A percentile compares a stretch with the other conserved stretches of the same genome.
Conservation (phyloP, 2,888 invertebrate species). For the Dryomyza anilis region DNA sequence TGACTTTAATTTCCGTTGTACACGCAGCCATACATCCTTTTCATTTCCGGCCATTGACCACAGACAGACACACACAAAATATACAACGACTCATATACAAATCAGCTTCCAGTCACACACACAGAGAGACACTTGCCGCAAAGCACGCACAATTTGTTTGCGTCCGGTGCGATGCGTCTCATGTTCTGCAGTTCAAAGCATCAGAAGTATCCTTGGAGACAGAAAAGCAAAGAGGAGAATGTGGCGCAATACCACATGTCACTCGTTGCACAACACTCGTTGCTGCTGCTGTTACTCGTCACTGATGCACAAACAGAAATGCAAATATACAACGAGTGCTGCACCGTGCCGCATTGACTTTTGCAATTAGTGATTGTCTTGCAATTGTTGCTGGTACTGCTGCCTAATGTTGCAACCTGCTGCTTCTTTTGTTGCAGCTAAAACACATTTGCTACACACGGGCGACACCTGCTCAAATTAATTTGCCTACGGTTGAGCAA, state of each 20-base stretch:
- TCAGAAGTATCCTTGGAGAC: not conserved
- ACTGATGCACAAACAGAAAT: constrained; percentile 14
- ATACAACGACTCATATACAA: not conserved
- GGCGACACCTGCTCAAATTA: constrained; percentile 25
- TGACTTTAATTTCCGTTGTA: constrained; percentile 9
- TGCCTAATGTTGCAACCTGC: not conserved
- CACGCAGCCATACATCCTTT: not conserved
- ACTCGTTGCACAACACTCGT: constrained; percentile 20
- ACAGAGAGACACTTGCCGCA: not conserved
- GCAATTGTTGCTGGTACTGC: too few species aligned
- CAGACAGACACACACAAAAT: not conserved
- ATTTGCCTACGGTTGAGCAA: constrained; percentile 27
- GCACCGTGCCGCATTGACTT: constrained; percentile 13
- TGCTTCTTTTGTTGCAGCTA: not conserved
- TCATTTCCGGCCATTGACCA: constrained; percentile 14
- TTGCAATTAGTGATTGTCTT: constrained; percentile 19
- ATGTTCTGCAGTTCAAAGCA: not conserved
- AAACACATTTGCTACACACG: not conserved
- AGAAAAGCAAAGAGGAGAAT: too few species aligned
- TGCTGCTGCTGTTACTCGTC: too few species aligned
- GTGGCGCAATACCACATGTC: not conserved
- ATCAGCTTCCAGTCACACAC: too few species aligned
- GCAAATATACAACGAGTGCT: not conserved
- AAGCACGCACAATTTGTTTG: constrained; percentile 2
- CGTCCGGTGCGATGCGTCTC: not conserved